Evolutionary conservation across 2,888 invertebrate genomes (phyloP), one percentile per base, ranked within the genome.

Genomic region (Pristionchus mayeri): DNA sequence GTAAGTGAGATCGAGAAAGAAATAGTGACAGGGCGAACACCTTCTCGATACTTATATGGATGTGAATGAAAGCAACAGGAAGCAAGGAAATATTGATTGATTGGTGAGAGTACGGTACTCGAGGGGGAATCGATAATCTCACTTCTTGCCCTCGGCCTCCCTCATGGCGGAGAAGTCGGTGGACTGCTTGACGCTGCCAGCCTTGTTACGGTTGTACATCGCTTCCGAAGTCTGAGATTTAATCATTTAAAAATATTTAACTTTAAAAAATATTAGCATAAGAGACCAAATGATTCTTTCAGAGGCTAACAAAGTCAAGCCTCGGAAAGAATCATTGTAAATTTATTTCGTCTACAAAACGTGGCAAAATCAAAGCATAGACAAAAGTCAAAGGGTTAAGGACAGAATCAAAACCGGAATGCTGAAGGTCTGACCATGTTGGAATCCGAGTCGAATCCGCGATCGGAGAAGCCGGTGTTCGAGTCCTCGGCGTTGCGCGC

Each of bases 381-480:
- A n/a, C 54, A 21, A 18, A n/a, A 57, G 24, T n/a, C 11, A 57
- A 57, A 57, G 4, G 24, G 6, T 24, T n/a, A n/a, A n/a, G n/a
- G n/a, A n/a, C n/a, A n/a, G n/a, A n/a, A 0, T 57, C 7, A 24
- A 57, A 27, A 24, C 24, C 21, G 9, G 27, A 60, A 24, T 9
- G 37, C 16, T 9, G 44, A 44, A 13, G 44, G 13, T 44, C 63
- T 86, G 44, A 88, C 85, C 85, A 90, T 90, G 85, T 91, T 91
- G 21, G 91, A 92, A 83, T 92, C 92, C 80, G 88, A 89, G 84
- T 92, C 92, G 78, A 91, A 91, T 13, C 87, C 89, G 16, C 86
- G 85, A 34, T 91, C 91, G 21, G 92, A 92, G 85, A 92, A 92
- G n/a, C 88, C 90, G 40, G 89, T 88, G 85, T 92, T 92, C 54